A percentile compares a stretch with the other conserved stretches of the same genome.
Evolutionary conservation across 2,113 vertebrate species (phyloP).

Genomic region (Hiodon alosoides): DNA sequence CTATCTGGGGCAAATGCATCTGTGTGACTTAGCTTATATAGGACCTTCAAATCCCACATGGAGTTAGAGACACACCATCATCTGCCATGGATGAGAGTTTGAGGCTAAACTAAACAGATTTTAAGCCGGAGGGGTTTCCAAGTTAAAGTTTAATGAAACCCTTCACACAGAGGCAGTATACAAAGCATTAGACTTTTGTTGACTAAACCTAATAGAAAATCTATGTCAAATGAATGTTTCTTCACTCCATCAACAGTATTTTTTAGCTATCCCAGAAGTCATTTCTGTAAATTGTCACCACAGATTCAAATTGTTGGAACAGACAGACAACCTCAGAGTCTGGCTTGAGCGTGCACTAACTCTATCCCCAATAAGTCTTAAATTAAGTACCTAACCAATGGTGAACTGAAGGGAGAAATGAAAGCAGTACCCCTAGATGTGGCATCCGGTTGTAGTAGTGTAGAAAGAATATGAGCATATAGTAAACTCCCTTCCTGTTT

Average conservation of each 20-base stretch:
- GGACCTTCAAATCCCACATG: slow-evolving; percentile 59
- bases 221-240: slow-evolving; percentile 30
- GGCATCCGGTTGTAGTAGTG: too few species aligned
- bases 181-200: slow-evolving; percentile 20
- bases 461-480: slow-evolving; percentile 21
- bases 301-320: background rate
- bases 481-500: slow-evolving; percentile 22
- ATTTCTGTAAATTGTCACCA: slow-evolving; percentile 9
- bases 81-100: slow-evolving; percentile 31
- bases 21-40: slow-evolving; percentile 61
- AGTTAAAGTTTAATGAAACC: slow-evolving; percentile 61
- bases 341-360: too few species aligned
- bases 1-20: slow-evolving; percentile 65
- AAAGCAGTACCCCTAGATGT: too few species aligned
- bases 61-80: slow-evolving; percentile 50
- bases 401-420: too few species aligned
- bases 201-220: slow-evolving; percentile 33
- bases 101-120: slow-evolving; percentile 59
- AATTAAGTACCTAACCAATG: too few species aligned
- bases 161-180: slow-evolving; percentile 53
- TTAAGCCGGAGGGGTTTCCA: slow-evolving; percentile 62
- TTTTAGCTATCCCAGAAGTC: background rate
- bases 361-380: too few species aligned
- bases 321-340: background rate
- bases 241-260: slow-evolving; percentile 13